These are phyloP conservation scores for Gadopsis marmoratus DNA, from an alignment of 2,797 vertebrate species.

Conservation along the genomic window DNA sequence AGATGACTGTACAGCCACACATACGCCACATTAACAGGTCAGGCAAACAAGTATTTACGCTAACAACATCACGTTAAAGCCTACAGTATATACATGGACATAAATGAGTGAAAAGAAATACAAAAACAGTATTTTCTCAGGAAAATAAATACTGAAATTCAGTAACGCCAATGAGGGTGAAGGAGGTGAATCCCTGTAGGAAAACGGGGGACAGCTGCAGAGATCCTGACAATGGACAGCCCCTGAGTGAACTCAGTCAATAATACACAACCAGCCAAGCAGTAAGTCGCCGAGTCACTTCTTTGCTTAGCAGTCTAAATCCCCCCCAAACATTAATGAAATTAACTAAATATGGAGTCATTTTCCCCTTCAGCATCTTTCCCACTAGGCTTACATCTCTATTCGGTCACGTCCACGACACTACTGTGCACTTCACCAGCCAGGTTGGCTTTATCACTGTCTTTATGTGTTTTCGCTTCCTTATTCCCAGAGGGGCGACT, in stretches of 20 bases:
- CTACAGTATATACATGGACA: too few species aligned
- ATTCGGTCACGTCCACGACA: background rate
- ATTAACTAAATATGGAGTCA: background rate
- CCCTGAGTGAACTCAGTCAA: background rate
- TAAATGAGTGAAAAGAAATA: too few species aligned
- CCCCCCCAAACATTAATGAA: background rate
- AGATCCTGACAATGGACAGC: background rate
- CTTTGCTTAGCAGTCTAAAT: background rate
- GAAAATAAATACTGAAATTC: too few species aligned
- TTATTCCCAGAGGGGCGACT: slow-evolving; percentile 9
- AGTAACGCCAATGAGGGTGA: too few species aligned
- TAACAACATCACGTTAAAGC: too few species aligned
- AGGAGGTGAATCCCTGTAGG: too few species aligned
- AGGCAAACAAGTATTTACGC: background rate
- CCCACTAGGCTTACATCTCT: background rate
- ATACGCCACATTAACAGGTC: background rate
- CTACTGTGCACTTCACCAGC: background rate
- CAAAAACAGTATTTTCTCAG: too few species aligned
- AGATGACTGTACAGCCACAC: background rate
- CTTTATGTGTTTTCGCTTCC: slow-evolving; percentile 28
- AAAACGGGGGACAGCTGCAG: too few species aligned
- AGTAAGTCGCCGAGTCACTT: background rate
- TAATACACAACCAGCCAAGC: background rate
- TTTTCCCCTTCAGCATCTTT: background rate
- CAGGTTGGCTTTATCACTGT: background rate